phyloP scores from a whole-genome alignment of 1,140 invertebrate species.

The Anagrus nilaparvatae region DNA sequence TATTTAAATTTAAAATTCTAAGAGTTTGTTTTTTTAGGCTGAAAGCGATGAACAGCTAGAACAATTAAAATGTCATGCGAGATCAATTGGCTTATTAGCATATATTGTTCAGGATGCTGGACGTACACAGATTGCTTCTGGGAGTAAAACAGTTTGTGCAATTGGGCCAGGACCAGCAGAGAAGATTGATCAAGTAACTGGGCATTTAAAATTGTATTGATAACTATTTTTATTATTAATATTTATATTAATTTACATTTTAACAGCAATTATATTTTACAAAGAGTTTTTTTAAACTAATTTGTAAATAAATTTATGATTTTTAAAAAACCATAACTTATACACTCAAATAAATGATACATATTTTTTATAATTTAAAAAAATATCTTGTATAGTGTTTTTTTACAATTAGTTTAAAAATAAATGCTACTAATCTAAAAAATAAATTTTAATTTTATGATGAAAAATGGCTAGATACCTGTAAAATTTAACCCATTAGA shows the following conservation, averaged over 20 bases:
- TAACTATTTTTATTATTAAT: slow-evolving; percentile 10
- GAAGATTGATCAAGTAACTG: slow-evolving; percentile 72
- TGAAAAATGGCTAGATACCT: no score
- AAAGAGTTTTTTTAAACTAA: neutral
- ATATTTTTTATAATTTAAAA: no score
- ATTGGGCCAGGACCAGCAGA: slow-evolving; percentile 75
- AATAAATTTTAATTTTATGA: no score
- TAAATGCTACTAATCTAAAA: no score
- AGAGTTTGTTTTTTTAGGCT: slow-evolving; percentile 28
- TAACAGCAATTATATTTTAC: neutral
- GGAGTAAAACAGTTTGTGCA: slow-evolving; percentile 78
- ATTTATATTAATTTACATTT: neutral
- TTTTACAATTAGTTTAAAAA: no score
- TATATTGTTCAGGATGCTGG: slow-evolving; percentile 79
- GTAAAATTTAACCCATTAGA: no score
- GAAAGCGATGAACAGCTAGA: slow-evolving; percentile 57
- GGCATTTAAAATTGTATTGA: slow-evolving; percentile 78
- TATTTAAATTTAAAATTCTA: slow-evolving; percentile 2
- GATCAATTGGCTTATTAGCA: slow-evolving; percentile 54
- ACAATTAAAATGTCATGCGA: slow-evolving; percentile 56
- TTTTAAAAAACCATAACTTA: no score
- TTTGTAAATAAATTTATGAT: no score
- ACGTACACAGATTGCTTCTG: slow-evolving; percentile 76
- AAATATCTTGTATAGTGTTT: no score
- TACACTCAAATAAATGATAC: no score